Conservation (phyloP, 2,113 vertebrate species). For the Pituophis catenifer region DNA sequence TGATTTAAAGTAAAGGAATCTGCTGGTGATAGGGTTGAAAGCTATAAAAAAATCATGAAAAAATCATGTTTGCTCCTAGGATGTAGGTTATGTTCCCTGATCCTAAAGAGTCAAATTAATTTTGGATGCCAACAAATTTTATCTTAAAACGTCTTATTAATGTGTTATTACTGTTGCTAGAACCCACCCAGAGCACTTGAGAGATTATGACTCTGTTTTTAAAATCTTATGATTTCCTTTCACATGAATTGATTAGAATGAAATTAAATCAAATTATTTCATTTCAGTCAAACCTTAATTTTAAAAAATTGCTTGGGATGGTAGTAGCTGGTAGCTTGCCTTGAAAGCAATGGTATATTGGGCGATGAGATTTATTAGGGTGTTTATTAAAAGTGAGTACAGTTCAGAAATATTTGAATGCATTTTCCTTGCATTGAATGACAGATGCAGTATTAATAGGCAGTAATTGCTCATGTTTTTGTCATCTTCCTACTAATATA, state of each 20-base stretch:
- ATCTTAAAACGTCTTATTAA: not conserved
- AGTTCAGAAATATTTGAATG: not conserved
- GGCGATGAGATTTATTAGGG: not conserved
- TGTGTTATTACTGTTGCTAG: not conserved
- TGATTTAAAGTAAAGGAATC: not conserved
- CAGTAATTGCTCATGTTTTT: not conserved
- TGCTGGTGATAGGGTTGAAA: not conserved
- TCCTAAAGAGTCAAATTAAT: not conserved
- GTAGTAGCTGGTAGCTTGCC: conserved; percentile 2
- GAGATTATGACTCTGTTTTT: not conserved
- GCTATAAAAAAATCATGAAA: not conserved
- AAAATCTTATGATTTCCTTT: not conserved
- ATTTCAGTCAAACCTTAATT: not conserved
- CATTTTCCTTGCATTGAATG: not conserved
- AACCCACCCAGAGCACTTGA: not conserved
- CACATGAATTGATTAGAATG: not conserved
- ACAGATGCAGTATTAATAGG: not conserved
- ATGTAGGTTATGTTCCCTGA: not conserved
- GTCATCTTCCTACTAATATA: not conserved
- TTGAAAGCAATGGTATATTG: not conserved
- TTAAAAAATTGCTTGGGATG: not conserved
- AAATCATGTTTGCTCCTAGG: not conserved
- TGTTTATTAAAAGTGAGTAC: not conserved
- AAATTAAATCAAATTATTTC: not conserved
- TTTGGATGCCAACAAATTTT: conserved; percentile 8